These are phyloP conservation scores for Parnassius mnemosyne DNA, from an alignment of 2,888 invertebrate species.

Conservation along the genomic window DNA sequence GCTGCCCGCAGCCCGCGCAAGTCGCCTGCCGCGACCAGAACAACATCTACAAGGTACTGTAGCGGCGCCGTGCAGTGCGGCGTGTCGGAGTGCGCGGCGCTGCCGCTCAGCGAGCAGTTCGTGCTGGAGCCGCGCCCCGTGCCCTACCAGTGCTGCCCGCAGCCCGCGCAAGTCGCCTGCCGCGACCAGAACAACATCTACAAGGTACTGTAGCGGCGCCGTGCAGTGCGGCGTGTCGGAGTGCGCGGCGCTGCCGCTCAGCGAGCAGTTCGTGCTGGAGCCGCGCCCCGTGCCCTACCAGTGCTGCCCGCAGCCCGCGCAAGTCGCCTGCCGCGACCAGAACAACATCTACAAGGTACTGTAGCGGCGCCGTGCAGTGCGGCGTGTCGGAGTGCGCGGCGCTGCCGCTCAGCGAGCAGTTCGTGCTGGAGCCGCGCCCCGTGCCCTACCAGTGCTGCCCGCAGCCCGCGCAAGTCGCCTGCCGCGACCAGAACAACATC, in stretches of 20 bases:
- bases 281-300: constrained; percentile 74
- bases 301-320: constrained; percentile 83
- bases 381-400: constrained; percentile 73
- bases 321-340: constrained; percentile 80
- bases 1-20: constrained; percentile 82
- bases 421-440: constrained; percentile 75
- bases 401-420: constrained; percentile 71
- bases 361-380: constrained; percentile 57
- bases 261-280: constrained; percentile 79
- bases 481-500: constrained; percentile 69
- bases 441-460: constrained; percentile 84
- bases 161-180: constrained; percentile 80
- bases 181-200: constrained; percentile 67
- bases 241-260: constrained; percentile 73
- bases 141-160: constrained; percentile 84
- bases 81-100: constrained; percentile 71
- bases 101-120: constrained; percentile 75
- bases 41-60: constrained; percentile 65
- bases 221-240: constrained; percentile 72
- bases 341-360: constrained; percentile 69
- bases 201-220: constrained; percentile 49
- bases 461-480: constrained; percentile 77
- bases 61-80: constrained; percentile 60
- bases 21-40: constrained; percentile 80
- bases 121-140: constrained; percentile 74